Percentiles rank a stretch among this genome's conserved stretches.
phyloP scores from a whole-genome alignment of 2,888 invertebrate genomes.

The Spodoptera exigua region DNA sequence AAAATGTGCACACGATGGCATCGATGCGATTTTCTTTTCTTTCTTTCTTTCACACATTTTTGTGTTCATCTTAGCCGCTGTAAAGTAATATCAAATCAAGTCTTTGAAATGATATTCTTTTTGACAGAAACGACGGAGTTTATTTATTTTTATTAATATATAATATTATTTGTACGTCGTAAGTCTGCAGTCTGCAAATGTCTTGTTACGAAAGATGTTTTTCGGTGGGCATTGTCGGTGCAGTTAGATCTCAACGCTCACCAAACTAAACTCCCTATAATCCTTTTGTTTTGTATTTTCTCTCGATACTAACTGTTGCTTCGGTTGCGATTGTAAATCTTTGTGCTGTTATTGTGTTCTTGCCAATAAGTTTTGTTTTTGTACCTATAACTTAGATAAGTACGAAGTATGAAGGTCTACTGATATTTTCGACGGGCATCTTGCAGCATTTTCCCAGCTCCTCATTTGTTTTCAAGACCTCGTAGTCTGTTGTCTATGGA shows the following conservation, averaged over 20 bases:
- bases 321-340: conserved; percentile 34
- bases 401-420: not conserved
- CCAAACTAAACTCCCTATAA: conserved; percentile 45
- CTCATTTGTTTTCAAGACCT: too few relatives aligned
- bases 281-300: conserved; percentile 55
- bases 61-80: too few relatives aligned
- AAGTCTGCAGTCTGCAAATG: conserved; percentile 28
- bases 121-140: too few relatives aligned
- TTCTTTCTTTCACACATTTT: too few relatives aligned
- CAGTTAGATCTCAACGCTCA: conserved; percentile 51
- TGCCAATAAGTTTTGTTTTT: not conserved
- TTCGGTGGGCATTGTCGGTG: conserved; percentile 50
- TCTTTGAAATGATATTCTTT: too few relatives aligned
- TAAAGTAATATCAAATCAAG: too few relatives aligned
- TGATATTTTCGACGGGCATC: too few relatives aligned
- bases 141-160: too few relatives aligned
- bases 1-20: too few relatives aligned
- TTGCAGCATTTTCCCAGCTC: too few relatives aligned
- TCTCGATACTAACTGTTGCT: conserved; percentile 27
- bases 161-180: not conserved
- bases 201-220: conserved; percentile 53
- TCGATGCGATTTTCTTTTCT: too few relatives aligned
- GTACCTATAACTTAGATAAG: not conserved
- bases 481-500: too few relatives aligned
- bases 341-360: conserved; percentile 16